A percentile compares a stretch with the other conserved stretches of the same genome.
Evolutionary conservation across 2,797 vertebrate genomes (phyloP).

Genomic region (Poliocrania exsul): DNA sequence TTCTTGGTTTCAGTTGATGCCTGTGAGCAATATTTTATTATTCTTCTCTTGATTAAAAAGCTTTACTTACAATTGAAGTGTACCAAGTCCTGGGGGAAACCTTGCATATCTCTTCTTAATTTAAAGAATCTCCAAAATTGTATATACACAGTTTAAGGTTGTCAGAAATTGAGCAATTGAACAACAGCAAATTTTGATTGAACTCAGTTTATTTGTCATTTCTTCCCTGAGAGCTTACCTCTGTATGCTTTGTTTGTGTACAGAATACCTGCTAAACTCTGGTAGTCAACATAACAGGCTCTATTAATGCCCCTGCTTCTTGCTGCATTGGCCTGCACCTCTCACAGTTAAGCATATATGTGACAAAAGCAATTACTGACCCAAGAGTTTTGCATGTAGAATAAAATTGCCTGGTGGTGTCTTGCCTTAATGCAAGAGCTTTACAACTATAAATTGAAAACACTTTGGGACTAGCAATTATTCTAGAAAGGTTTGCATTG

Average conservation of each 20-base stretch:
- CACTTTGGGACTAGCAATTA: background rate
- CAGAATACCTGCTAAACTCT: background rate
- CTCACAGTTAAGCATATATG: background rate
- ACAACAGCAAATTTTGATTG: background rate
- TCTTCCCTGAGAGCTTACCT: background rate
- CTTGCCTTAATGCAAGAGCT: background rate
- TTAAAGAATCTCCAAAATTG: background rate
- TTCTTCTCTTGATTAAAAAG: constrained; percentile 1
- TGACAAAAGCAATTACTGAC: background rate
- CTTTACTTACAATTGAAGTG: background rate
- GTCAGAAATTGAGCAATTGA: background rate
- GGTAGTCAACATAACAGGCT: background rate
- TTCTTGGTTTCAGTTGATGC: background rate
- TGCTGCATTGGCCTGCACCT: background rate
- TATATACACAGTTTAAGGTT: background rate
- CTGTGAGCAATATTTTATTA: background rate
- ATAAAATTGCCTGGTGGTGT: background rate
- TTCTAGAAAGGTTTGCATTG: background rate
- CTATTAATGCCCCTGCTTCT: background rate
- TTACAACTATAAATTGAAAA: background rate
- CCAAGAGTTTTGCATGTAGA: background rate
- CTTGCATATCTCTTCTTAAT: background rate
- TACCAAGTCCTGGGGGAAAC: background rate
- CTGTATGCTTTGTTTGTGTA: background rate
- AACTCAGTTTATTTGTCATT: background rate